phyloP scores from a whole-genome alignment of 2,113 vertebrate species.

The Cyphomyrus plagiostoma region DNA sequence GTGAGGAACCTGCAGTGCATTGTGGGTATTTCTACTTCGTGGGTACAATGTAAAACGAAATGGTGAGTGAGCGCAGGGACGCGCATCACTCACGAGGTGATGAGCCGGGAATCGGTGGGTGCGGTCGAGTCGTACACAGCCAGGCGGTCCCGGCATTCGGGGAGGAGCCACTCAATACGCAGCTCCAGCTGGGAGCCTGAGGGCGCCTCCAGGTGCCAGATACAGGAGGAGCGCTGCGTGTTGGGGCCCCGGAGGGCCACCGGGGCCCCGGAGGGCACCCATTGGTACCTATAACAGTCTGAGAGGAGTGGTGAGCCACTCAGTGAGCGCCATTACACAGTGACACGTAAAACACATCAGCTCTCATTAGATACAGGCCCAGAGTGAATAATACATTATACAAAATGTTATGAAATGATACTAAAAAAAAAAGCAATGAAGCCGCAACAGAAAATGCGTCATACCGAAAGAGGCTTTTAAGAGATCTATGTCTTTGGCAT shows the following conservation, averaged over 20 bases:
- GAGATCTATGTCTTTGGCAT: constrained; percentile 54
- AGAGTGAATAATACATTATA: not conserved
- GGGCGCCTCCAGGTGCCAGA: constrained; percentile 79
- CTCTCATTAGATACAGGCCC: not conserved
- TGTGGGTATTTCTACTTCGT: not conserved
- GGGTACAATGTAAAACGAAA: not conserved
- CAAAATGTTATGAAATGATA: not conserved
- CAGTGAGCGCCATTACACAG: not conserved
- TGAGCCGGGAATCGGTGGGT: constrained; percentile 68
- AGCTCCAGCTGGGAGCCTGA: constrained; percentile 74
- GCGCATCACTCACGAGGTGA: constrained; percentile 77
- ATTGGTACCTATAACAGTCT: constrained; percentile 83
- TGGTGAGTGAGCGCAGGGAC: fast-evolving
- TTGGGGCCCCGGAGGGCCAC: constrained; percentile 69
- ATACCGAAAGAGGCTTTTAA: constrained; percentile 62
- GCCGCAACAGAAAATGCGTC: constrained; percentile 16
- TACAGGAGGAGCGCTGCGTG: constrained; percentile 67
- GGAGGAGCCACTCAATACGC: constrained; percentile 72
- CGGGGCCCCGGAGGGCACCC: constrained; percentile 51
- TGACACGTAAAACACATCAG: not conserved
- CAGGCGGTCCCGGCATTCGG: constrained; percentile 79
- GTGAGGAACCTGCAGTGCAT: not conserved
- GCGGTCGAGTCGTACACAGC: constrained; percentile 68
- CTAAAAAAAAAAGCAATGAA: not conserved
- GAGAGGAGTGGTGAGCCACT: not conserved